phyloP scores from a whole-genome alignment of 2,113 vertebrate species.

The Campylorhamphus procurvoides region DNA sequence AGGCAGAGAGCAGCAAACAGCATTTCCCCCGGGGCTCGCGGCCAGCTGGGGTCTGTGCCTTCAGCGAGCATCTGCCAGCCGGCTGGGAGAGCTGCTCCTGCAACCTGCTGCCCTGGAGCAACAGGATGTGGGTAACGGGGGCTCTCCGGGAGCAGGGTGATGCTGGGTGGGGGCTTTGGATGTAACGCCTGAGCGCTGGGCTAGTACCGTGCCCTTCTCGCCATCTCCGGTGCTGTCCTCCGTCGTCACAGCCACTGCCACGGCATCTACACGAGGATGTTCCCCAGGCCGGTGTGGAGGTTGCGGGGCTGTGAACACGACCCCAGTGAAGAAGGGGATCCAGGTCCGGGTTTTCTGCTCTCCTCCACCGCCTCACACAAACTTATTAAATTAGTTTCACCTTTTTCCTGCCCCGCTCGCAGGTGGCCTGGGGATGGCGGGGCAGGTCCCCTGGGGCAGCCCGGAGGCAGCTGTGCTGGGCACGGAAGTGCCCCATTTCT shows the following conservation, averaged over 20 bases:
- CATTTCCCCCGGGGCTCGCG: not conserved
- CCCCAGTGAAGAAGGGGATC: not conserved
- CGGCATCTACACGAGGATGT: not conserved
- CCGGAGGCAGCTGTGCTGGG: not conserved
- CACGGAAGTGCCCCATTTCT: not conserved
- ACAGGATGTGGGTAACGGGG: not conserved
- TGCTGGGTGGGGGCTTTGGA: not conserved
- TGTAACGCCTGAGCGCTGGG: rapidly evolving
- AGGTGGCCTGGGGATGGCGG: not conserved
- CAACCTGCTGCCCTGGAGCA: not conserved
- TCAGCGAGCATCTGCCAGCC: slow-evolving; percentile 9
- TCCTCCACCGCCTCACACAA: not conserved
- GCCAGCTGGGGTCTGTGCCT: slow-evolving; percentile 26
- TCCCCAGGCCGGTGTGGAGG: not conserved
- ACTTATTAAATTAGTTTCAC: slow-evolving; percentile 26
- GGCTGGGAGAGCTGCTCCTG: not conserved
- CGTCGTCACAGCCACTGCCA: not conserved
- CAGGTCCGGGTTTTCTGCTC: slow-evolving; percentile 7
- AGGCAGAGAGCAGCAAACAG: slow-evolving; percentile 10
- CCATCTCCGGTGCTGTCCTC: not conserved
- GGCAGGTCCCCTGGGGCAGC: not conserved
- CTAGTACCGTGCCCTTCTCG: not conserved
- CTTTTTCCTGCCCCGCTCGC: not conserved
- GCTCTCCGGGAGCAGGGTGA: rapidly evolving
- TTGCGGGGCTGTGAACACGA: not conserved